Evolutionary conservation across 2,888 invertebrate species (phyloP).

Genomic region (Microplitis deprimator): DNA sequence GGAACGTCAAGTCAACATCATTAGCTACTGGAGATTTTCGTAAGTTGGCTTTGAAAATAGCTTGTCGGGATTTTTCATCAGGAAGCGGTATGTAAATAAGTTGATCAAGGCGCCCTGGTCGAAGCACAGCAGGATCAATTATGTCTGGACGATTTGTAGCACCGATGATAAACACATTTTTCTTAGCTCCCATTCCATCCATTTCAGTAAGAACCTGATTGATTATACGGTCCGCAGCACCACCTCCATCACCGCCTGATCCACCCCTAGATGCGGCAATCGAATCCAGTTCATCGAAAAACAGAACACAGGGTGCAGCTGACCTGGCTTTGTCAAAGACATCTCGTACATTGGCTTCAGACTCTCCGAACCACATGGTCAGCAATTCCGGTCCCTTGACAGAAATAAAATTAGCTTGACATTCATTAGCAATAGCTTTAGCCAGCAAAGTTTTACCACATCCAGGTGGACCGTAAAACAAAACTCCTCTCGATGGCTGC

Average conservation of each 20-base stretch:
- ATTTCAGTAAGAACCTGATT: slow-evolving; percentile 99
- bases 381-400: slow-evolving; percentile 98
- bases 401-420: slow-evolving; percentile 99
- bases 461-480: slow-evolving; percentile 99
- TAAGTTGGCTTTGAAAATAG: slow-evolving; percentile 95
- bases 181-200: slow-evolving; percentile 99
- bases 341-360: slow-evolving; percentile 99
- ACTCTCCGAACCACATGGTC: slow-evolving; percentile 99
- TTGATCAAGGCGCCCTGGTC: slow-evolving; percentile 99
- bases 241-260: slow-evolving; percentile 96
- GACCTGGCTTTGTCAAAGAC: slow-evolving; percentile 99
- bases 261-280: slow-evolving; percentile 99
- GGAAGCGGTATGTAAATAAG: slow-evolving; percentile 99
- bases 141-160: slow-evolving; percentile 95
- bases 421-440: slow-evolving; percentile 99
- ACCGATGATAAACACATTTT: slow-evolving; percentile 99
- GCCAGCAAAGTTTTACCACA: slow-evolving; percentile 95
- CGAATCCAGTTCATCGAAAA: slow-evolving; percentile 99
- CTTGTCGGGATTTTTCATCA: slow-evolving; percentile 97
- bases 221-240: slow-evolving; percentile 98
- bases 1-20: slow-evolving; percentile 91
- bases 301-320: slow-evolving; percentile 98
- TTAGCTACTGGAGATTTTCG: slow-evolving; percentile 96
- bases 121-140: slow-evolving; percentile 98
- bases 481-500: slow-evolving; percentile 98